Base-by-base conservation (phyloP, 2,113 vertebrate genomes). In the Hydrolagus affinis region DNA sequence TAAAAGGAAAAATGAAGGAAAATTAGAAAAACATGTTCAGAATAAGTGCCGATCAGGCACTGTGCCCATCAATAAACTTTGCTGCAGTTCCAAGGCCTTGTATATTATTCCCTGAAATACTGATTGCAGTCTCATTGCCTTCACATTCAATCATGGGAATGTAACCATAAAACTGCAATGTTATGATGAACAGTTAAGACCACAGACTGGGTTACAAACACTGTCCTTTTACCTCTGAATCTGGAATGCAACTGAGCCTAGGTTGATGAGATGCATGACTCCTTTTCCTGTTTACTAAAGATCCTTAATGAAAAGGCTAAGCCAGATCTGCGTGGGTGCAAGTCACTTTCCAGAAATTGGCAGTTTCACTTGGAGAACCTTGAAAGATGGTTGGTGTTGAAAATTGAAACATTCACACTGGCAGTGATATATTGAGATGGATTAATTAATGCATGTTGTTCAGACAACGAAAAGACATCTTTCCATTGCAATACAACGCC, bases 11-110 rank as follows among this genome's bases (percentile, higher is more conserved):
- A 83, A 83, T 64, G 17, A 83, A 68, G 25, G 14, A 83, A 83
- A 83, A 68, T 83, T 83, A 66, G 78, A 83, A 83, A 68, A 83
- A 83, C 66, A 8, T 83, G 25, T 83, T 83, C 60, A 68, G 32
- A 83, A 23, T 25, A 64, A 80, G 62, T 66, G 62, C 66, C 19
- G 60, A 83, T 66, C 60, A 30, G 62, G 78, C 25, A 66, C 17
- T 17, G 78, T 66, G 78, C 78, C 62, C 15, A 21, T 32, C 30
- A 28, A 83, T 83, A 68, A 83, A 19, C 23, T 83, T 62, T 28
- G 64, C 25, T 83, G 60, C 78, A 30, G 66, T 83, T 83, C 62
- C 17, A 66, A 83, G 62, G 30, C 23, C 15, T 66, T 68, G 62
- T 11, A 30, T 66, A 66, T 66, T 66, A 68, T 83, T 83, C 62